phyloP scores from a whole-genome alignment of 2,113 vertebrate genomes.

The Boulengeromyrus knoepffleri region DNA sequence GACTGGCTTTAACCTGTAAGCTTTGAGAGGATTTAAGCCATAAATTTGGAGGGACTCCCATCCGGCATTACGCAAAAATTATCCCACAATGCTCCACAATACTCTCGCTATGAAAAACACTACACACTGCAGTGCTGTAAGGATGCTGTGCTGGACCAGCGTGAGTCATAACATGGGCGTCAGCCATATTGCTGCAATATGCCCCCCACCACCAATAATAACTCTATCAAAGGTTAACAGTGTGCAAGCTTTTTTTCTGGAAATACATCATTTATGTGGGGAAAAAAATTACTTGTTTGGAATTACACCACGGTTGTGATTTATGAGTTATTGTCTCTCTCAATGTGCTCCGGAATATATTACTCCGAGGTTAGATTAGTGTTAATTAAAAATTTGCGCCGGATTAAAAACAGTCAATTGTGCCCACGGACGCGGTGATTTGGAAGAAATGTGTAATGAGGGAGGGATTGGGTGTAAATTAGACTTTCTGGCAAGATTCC shows the following conservation, averaged over 20 bases:
- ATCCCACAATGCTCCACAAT: background rate
- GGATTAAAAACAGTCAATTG: slow-evolving; percentile 19
- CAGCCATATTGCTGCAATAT: background rate
- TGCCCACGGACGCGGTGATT: slow-evolving; percentile 10
- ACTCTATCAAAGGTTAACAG: slow-evolving; percentile 11
- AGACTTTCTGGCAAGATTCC: background rate
- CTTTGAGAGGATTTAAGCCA: background rate
- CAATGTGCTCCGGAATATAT: background rate
- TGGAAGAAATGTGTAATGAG: slow-evolving; percentile 15
- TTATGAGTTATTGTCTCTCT: slow-evolving; percentile 16
- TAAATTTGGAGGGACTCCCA: background rate
- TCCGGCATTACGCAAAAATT: background rate
- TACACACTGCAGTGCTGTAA: background rate
- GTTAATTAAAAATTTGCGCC: slow-evolving; percentile 21
- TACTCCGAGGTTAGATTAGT: slow-evolving; percentile 14
- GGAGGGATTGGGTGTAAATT: slow-evolving; percentile 5
- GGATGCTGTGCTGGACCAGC: background rate
- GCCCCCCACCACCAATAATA: background rate
- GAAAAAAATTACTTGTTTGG: slow-evolving; percentile 9
- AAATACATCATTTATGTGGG: slow-evolving; percentile 14
- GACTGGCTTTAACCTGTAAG: background rate
- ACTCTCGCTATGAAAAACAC: background rate
- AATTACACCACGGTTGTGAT: background rate
- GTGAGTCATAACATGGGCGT: background rate
- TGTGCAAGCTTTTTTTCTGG: background rate